Evolutionary conservation across 1,140 invertebrate genomes (phyloP), one percentile per base, ranked within the genome.

Genomic region (Brachionus plicatilis): DNA sequence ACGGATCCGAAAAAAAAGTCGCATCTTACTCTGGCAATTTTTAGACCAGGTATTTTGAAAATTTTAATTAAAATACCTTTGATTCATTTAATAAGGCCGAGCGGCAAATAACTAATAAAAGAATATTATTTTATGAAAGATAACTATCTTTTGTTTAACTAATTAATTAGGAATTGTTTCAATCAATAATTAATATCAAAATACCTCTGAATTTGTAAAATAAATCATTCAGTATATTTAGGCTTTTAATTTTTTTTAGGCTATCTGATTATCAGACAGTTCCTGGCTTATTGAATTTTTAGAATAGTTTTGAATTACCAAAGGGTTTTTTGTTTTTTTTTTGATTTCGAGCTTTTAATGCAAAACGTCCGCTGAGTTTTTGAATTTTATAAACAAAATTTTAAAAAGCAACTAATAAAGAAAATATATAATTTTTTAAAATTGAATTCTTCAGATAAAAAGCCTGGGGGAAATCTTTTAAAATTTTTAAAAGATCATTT

Each of bases 1-100:
- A 4, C 12, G 1, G 37, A 60, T 41, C n/a, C 17, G 4, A 43
- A 65, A 41, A 60, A 68, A 45, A 60, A 68, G 37, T 5, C 29
- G 2, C 43, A 65, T 82, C n/a, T 82, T 1, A 82, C 20, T 43
- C 12, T 82, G 8, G 65, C 53, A 43, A 60, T 82, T 65, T 82
- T 82, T 47, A 60, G 27, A 41, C 79, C 79, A 65, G 78, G 78
- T 80, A 41, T 9, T 75, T 45, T 68, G 14, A 3, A 12, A 68
- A 33, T 5, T 47, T 47, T 47, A 47, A 47, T 47, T n/a, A 47
- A 37, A 37, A 37, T 37, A 37, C 33, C 33, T 37, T 37, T 37
- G 4, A 37, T 37, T 37, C 33, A 37, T 37, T 37, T 37, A 7
- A 37, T 37, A 37, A 37, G 33, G 33, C 33, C 33, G 33, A 37